Base-by-base conservation (phyloP, 2,888 invertebrate genomes). In the Lacanobia wlatinum region DNA sequence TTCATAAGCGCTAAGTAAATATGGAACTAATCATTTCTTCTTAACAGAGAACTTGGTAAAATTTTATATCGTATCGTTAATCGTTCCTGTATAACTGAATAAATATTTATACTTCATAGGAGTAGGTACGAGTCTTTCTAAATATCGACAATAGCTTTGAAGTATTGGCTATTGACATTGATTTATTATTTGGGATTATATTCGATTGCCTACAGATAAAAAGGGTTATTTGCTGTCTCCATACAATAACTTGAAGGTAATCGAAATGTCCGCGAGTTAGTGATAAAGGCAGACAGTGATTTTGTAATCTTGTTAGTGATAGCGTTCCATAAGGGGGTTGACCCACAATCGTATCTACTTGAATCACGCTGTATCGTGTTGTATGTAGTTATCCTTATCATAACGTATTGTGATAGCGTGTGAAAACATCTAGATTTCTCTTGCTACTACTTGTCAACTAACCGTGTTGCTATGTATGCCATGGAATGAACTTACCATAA, bases 151-250 rank as follows among this genome's bases (percentile, higher is more conserved):
- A 34, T 63, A 62, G 21, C 80, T 79, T 79, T 80, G 62, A 80
- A 64, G 67, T 79, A 66, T 67, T 23, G 0, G 0, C 43, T 72
- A 50, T 67, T 73, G 80, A 59, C 76, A 70, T 63, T 58, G 66
- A 76, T 80, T 67, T 76, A 52, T 70, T 79, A 80, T 78, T 66
- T 59, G 53, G 43, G 50, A 78, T 66, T 80, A 62, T 43, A 52
- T 62, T 80, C 21, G 70, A 70, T 76, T 70, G 63, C n/a, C 21
- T n/a, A 66, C 23, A 40, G 18, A 67, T 76, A 70, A 81, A 78
- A 70, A 61, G 50, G 40, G 38, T 61, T 76, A 64, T 81, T 68
- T 81, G 60, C 48, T 58, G 21, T 68, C 53, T 70, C 46, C 67
- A 69, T 58, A 62, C 46, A 67, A 67, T 71, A 46, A 69, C 53